These are phyloP conservation scores for Chrysemys picta DNA, from an alignment of 2,113 vertebrate genomes.

Conservation along the genomic window DNA sequence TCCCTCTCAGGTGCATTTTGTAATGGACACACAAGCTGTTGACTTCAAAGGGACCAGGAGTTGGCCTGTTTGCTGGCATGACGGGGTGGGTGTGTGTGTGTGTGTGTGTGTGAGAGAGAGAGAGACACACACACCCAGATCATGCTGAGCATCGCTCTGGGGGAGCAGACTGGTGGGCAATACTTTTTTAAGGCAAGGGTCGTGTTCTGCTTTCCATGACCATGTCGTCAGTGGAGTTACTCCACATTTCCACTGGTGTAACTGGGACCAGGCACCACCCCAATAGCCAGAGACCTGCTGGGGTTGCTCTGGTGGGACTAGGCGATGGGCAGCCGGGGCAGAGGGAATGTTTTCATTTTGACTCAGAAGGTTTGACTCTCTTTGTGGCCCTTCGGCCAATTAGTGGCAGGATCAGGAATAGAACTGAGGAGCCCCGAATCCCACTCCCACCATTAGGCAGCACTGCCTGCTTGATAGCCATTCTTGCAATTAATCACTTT, in stretches of 20 bases:
- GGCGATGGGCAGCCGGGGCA: background rate
- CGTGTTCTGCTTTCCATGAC: background rate
- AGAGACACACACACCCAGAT: background rate
- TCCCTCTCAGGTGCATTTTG: background rate
- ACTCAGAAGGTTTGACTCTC: background rate
- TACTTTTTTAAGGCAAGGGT: background rate
- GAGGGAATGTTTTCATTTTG: background rate
- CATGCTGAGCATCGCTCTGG: background rate
- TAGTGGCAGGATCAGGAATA: slow-evolving; percentile 25
- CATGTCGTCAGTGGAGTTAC: accelerated
- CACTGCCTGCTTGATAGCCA: slow-evolving; percentile 60
- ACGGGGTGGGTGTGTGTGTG: too few relatives aligned
- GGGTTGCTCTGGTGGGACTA: background rate
- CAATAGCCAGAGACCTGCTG: slow-evolving; percentile 9
- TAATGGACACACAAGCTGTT: background rate
- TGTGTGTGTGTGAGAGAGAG: too few relatives aligned
- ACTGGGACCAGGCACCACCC: slow-evolving; percentile 22
- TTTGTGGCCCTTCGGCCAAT: background rate
- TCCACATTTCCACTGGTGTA: background rate
- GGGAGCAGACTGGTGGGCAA: background rate
- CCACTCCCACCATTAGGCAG: slow-evolving; percentile 31
- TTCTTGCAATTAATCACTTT: slow-evolving; percentile 60
- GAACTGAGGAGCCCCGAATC: background rate
- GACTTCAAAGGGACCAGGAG: background rate
- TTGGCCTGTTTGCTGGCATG: background rate